Evolutionary conservation across 2,888 invertebrate species (phyloP).

Genomic region (Mesorhabditis spiculigera): DNA sequence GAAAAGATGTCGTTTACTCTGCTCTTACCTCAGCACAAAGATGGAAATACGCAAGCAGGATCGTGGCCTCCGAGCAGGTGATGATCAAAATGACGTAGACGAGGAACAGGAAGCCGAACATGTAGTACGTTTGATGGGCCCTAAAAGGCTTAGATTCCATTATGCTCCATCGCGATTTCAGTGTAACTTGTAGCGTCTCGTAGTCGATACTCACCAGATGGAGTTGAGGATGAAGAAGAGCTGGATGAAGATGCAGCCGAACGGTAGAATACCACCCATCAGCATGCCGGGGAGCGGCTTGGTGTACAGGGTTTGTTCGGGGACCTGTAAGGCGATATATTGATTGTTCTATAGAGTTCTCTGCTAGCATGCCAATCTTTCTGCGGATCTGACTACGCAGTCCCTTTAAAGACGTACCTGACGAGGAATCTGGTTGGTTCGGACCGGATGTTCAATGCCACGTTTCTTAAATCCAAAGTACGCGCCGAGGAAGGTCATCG

Average conservation of each 20-base stretch:
- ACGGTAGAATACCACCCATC: conserved; percentile 95
- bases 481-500: conserved; percentile 93
- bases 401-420: conserved; percentile 67
- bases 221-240: conserved; percentile 97
- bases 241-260: conserved; percentile 97
- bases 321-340: too few species aligned
- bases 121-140: conserved; percentile 93
- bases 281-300: conserved; percentile 84
- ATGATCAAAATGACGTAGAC: conserved; percentile 95
- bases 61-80: conserved; percentile 98
- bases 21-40: conserved; percentile 88
- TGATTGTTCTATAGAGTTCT: too few species aligned
- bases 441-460: conserved; percentile 90
- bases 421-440: conserved; percentile 96
- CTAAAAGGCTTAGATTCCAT: conserved; percentile 59
- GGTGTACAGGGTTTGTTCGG: conserved; percentile 96
- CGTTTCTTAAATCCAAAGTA: conserved; percentile 96
- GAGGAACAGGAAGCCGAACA: conserved; percentile 97
- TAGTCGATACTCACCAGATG: conserved; percentile 74
- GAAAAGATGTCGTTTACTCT: too few species aligned
- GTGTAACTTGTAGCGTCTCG: background rate
- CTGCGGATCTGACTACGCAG: too few species aligned
- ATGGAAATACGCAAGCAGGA: conserved; percentile 96
- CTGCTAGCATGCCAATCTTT: too few species aligned
- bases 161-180: background rate